Evolutionary conservation across 2,888 invertebrate genomes (phyloP).

Genomic region (Diarsia mendica): DNA sequence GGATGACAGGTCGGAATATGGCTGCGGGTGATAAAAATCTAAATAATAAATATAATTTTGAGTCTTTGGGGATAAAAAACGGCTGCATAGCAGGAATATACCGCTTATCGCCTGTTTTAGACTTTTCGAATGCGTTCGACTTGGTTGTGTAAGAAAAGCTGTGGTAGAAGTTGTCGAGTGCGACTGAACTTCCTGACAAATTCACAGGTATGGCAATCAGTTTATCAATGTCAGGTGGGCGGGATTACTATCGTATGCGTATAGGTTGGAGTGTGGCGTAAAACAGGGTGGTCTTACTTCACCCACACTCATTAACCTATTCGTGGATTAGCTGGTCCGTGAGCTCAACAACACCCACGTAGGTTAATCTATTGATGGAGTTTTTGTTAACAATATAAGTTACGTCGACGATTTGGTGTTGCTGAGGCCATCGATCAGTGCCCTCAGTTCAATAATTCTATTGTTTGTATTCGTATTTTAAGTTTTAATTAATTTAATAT

Average conservation of each 20-base stretch:
- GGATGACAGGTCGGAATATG: constrained; percentile 73
- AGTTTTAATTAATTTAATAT: too few species aligned
- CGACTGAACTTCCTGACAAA: not conserved
- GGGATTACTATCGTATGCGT: not conserved
- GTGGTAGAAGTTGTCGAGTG: not conserved
- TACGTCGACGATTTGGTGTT: not conserved
- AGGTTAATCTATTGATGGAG: not conserved
- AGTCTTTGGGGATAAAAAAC: too few species aligned
- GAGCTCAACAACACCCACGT: not conserved
- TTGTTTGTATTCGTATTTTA: too few species aligned
- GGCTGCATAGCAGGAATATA: not conserved
- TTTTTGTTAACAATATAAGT: not conserved
- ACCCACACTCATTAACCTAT: not conserved
- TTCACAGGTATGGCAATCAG: not conserved
- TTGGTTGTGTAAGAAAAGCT: not conserved
- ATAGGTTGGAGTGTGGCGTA: not conserved
- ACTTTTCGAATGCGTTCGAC: not conserved
- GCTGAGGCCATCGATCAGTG: not conserved
- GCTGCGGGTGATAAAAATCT: constrained; percentile 52
- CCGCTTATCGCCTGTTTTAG: not conserved
- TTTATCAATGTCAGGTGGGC: not conserved
- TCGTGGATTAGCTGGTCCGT: not conserved
- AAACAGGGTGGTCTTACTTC: not conserved
- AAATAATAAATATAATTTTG: too few species aligned
- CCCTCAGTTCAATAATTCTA: too few species aligned